A percentile compares a stretch with the other conserved stretches of the same genome.
These are phyloP conservation scores for Eristalinus sepulchralis DNA, from an alignment of 2,888 invertebrate species.

Conservation along the genomic window DNA sequence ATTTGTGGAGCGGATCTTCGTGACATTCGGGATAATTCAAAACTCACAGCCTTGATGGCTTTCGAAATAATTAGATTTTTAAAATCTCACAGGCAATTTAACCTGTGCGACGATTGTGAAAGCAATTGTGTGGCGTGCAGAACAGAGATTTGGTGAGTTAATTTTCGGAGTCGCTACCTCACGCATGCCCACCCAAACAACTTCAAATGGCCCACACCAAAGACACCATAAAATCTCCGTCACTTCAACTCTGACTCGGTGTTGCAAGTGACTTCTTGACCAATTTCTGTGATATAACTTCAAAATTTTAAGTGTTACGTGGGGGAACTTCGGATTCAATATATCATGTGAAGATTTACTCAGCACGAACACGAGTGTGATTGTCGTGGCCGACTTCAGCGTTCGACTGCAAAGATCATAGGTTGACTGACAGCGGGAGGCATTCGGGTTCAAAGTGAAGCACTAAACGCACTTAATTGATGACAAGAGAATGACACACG, in stretches of 20 bases:
- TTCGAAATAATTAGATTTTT: slow-evolving; percentile 22
- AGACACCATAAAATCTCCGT: slow-evolving; percentile 28
- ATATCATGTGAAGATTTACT: slow-evolving; percentile 45
- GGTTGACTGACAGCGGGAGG: slow-evolving; percentile 9
- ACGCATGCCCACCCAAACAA: slow-evolving; percentile 28
- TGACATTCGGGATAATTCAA: neutral
- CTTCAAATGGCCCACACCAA: slow-evolving; percentile 5
- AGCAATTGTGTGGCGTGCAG: neutral
- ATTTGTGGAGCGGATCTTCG: neutral
- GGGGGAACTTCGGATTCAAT: slow-evolving; percentile 28
- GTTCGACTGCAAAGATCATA: slow-evolving; percentile 39
- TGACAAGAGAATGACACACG: slow-evolving; percentile 4
- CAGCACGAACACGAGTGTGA: slow-evolving; percentile 31
- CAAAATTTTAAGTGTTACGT: slow-evolving; percentile 17
- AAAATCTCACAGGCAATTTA: neutral
- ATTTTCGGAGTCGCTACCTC: slow-evolving; percentile 13
- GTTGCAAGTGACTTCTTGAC: slow-evolving; percentile 48
- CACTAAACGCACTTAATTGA: slow-evolving; percentile 1
- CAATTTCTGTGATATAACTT: slow-evolving; percentile 36
- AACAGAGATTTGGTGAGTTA: neutral
- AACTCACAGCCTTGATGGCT: slow-evolving; percentile 38
- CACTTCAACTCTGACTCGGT: slow-evolving; percentile 44
- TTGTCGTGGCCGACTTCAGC: slow-evolving; percentile 4
- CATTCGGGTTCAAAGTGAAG: slow-evolving; percentile 24
- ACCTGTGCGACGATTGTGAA: neutral